Evolutionary conservation across 2,797 vertebrate genomes (phyloP).

Genomic region (Rhynchonycteris naso): DNA sequence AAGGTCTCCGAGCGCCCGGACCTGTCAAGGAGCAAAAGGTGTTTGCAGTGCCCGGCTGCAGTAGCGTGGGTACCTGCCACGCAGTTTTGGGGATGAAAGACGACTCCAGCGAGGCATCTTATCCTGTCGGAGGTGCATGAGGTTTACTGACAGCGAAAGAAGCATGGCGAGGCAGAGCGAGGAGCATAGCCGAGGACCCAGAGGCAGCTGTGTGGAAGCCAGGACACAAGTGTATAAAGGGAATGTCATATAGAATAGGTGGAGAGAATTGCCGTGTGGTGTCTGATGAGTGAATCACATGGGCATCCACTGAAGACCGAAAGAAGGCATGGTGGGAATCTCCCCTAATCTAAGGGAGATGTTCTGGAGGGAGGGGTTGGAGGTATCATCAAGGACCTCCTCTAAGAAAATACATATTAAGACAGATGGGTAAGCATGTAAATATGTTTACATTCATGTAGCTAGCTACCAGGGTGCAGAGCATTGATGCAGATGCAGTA

Average conservation of each 20-base stretch:
- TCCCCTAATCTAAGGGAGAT: not conserved
- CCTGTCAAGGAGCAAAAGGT: not conserved
- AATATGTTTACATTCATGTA: not conserved
- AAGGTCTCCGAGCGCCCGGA: not conserved
- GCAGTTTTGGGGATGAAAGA: not conserved
- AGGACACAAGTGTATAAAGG: not conserved
- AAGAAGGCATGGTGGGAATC: not conserved
- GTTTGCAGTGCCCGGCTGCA: not conserved
- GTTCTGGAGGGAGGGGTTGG: not conserved
- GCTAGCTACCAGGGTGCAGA: not conserved
- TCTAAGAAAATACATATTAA: not conserved
- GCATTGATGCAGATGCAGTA: not conserved
- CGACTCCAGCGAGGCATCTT: not conserved
- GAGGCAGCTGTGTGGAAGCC: not conserved
- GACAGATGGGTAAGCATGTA: not conserved
- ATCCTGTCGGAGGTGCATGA: not conserved
- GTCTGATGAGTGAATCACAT: slow-evolving; percentile 22
- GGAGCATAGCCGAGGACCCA: not conserved
- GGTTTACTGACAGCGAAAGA: not conserved
- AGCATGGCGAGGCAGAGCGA: not conserved
- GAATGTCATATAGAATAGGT: slow-evolving; percentile 36
- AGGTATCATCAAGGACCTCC: not conserved
- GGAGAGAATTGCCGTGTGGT: slow-evolving; percentile 56
- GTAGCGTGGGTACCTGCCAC: not conserved
- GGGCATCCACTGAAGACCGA: not conserved